Evolutionary conservation across 2,797 vertebrate genomes (phyloP).

Genomic region (Cossypha heuglini): DNA sequence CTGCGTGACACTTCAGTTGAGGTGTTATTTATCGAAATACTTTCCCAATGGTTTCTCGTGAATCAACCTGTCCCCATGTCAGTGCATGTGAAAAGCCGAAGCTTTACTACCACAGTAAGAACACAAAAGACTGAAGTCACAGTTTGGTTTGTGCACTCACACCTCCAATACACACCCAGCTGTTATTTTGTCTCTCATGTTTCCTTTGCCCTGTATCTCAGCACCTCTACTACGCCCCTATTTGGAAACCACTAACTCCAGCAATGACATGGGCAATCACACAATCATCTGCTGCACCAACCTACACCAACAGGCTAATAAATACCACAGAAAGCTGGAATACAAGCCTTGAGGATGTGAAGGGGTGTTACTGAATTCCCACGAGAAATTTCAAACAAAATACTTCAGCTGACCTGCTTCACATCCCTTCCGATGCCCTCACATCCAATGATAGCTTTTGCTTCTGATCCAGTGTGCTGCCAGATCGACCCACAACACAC

Average conservation of each 20-base stretch:
- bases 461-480: neutral
- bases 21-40: neutral
- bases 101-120: neutral
- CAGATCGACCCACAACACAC: neutral
- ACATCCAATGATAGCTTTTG: conserved; percentile 12
- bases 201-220: neutral
- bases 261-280: neutral
- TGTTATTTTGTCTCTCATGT: neutral
- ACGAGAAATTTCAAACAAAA: neutral
- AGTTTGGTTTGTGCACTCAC: neutral
- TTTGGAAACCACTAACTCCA: neutral
- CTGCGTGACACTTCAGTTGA: neutral
- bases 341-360: neutral
- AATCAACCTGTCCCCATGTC: neutral
- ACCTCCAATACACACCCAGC: neutral
- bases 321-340: neutral
- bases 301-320: neutral
- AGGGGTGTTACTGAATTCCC: neutral
- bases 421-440: neutral
- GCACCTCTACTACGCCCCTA: neutral
- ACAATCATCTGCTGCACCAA: neutral
- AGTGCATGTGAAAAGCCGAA: neutral
- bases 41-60: neutral
- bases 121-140: neutral
- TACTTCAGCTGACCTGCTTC: neutral